phyloP scores from a whole-genome alignment of 1,140 invertebrate species.

The Listronotus oregonensis region DNA sequence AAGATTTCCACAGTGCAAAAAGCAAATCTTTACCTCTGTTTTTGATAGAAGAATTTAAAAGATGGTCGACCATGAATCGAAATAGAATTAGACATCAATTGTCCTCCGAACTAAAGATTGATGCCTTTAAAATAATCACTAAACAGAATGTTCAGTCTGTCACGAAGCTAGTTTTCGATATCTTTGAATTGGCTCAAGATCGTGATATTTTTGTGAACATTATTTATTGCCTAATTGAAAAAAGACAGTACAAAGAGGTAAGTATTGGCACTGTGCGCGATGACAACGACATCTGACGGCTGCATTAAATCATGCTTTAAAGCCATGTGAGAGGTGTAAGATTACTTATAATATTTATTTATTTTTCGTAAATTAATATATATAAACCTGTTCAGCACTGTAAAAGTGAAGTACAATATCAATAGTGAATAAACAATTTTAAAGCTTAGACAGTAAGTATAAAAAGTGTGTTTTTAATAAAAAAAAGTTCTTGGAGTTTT shows the following conservation, averaged over 20 bases:
- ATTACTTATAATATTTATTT: too few relatives aligned
- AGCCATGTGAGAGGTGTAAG: too few relatives aligned
- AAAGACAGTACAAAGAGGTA: conserved; percentile 66
- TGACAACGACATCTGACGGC: too few relatives aligned
- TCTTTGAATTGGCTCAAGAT: conserved; percentile 62
- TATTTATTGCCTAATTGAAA: conserved; percentile 59
- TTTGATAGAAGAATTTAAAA: conserved; percentile 66
- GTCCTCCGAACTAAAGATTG: conserved; percentile 61
- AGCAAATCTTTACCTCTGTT: conserved; percentile 61
- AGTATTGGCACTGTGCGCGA: too few relatives aligned
- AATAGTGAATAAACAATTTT: too few relatives aligned
- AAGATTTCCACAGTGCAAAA: conserved; percentile 63
- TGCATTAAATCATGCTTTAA: too few relatives aligned
- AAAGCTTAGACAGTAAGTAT: too few relatives aligned
- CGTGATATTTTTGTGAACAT: conserved; percentile 61
- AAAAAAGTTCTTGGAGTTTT: too few relatives aligned
- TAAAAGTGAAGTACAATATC: too few relatives aligned
- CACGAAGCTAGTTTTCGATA: conserved; percentile 59
- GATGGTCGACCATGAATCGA: conserved; percentile 55
- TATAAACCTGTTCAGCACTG: too few relatives aligned
- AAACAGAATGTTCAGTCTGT: conserved; percentile 61
- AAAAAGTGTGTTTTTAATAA: too few relatives aligned
- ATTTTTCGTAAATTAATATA: too few relatives aligned
- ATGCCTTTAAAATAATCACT: conserved; percentile 64
- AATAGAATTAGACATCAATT: conserved; percentile 55